Conservation (phyloP, 2,113 vertebrate species). For the Podarcis muralis region DNA sequence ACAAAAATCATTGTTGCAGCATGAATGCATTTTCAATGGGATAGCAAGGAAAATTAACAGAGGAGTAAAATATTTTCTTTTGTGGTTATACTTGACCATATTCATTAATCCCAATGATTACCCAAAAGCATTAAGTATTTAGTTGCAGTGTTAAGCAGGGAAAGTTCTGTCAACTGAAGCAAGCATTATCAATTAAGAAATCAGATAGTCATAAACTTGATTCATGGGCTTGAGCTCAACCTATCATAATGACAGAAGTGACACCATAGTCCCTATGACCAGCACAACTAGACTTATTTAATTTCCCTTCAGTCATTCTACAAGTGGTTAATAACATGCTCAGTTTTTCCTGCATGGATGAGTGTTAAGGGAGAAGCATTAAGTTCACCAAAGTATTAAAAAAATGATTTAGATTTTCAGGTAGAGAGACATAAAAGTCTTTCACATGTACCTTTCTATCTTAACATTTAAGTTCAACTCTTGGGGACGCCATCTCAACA, state of each 20-base stretch:
- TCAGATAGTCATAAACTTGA: background rate
- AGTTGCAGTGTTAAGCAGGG: background rate
- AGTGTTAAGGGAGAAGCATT: background rate
- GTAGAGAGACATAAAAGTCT: background rate
- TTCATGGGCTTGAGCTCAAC: background rate
- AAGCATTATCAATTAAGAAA: background rate
- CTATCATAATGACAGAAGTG: background rate
- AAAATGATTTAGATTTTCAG: background rate
- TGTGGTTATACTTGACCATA: background rate
- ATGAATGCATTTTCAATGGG: background rate
- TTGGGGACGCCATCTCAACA: background rate
- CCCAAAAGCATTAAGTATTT: background rate
- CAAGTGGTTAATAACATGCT: background rate
- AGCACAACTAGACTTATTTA: background rate
- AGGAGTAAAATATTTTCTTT: background rate
- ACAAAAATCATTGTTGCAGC: background rate
- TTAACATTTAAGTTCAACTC: background rate
- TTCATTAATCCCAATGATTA: conserved; percentile 14
- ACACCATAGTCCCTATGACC: background rate
- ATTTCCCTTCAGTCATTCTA: background rate
- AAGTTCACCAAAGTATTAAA: background rate
- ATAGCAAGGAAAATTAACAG: background rate
- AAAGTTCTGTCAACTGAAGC: background rate
- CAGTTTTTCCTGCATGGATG: background rate
- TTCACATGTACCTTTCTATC: background rate